Evolutionary conservation across 2,113 vertebrate genomes (phyloP).

Genomic region (Stercorarius parasiticus): DNA sequence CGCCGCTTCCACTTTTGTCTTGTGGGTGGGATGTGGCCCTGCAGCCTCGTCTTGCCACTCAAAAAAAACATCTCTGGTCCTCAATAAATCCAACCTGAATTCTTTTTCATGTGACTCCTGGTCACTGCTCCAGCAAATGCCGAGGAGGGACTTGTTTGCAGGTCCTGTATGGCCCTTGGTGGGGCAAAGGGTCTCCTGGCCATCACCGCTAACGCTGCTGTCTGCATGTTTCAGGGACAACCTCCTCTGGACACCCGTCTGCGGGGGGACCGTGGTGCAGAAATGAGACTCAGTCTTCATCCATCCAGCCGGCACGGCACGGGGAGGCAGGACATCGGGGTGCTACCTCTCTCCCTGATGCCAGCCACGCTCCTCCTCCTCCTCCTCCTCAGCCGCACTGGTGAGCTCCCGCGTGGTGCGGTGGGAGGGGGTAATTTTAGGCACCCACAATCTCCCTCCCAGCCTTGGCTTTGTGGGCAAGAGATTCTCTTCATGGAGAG

Average conservation of each 20-base stretch:
- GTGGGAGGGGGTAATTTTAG: not conserved
- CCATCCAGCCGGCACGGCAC: not conserved
- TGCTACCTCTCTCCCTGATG: not conserved
- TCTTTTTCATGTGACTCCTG: not conserved
- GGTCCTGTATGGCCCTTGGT: not conserved
- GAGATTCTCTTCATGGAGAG: not conserved
- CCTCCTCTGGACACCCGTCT: not conserved
- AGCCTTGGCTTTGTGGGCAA: not conserved
- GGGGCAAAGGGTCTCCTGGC: not conserved
- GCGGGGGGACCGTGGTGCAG: not conserved
- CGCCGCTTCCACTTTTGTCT: not conserved
- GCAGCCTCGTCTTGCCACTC: not conserved
- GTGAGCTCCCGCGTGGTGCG: not conserved
- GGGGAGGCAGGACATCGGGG: not conserved
- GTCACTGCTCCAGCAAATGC: not conserved
- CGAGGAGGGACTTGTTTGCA: not conserved
- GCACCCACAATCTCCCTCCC: fast-evolving
- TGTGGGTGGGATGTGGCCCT: fast-evolving
- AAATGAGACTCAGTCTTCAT: constrained; percentile 31
- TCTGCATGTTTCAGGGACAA: constrained; percentile 41
- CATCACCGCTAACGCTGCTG: not conserved
- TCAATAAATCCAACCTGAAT: not conserved
- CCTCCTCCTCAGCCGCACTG: constrained; percentile 32
- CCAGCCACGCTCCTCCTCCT: constrained; percentile 38
- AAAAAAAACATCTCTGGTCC: not conserved